Evolutionary conservation across 64 coral and sea anemone species (phyloP), one percentile per base, ranked within the genome.

Genomic region (Pachyseris speciosa): DNA sequence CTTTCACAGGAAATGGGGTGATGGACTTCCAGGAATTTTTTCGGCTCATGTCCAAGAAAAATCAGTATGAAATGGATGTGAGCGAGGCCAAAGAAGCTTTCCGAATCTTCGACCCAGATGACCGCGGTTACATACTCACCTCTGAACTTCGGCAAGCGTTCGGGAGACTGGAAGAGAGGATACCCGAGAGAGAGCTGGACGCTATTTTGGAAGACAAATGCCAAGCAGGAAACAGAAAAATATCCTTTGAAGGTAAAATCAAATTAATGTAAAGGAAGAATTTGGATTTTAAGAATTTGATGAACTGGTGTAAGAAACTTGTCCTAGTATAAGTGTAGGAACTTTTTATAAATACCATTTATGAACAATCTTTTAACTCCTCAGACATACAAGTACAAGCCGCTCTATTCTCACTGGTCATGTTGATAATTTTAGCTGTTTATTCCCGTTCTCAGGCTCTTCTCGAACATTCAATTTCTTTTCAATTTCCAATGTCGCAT

Each of bases 21-120:
- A 93, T 93, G 91, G 91, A 93, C 58, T 93, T 93, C 45, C 65
- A 39, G 45, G 91, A 93, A 40, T 93, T 93, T 69, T 83, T 93
- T 1, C 75, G 79, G 10, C 72, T 93, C 3, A 93, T 93, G 91
- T 69, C 72, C 0, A 93, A 71, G 26, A 93, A 67, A 77, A 93
- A 93, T 37, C 83, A 93, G 61, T 69, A 42, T 76, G 64, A 65
- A 42, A 87, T 93, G 83, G 73, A 93, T 53, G 59, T 69, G 6
- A 52, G 26, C 4, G 91, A 93, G 22, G 37, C 77, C 33, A 93
- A 87, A 12, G 83, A 93, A 78, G 91, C 91, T 11, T 93, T 93
- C 71, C 72, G 72, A 16, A 93, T 93, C 30, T 93, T 93, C 43
- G 91, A 93, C 20, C 64, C 24, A 79, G 84, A 93, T 66, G 81